Evolutionary conservation across 64 coral and sea anemone species (phyloP).

Genomic region (Pocillopora verrucosa): DNA sequence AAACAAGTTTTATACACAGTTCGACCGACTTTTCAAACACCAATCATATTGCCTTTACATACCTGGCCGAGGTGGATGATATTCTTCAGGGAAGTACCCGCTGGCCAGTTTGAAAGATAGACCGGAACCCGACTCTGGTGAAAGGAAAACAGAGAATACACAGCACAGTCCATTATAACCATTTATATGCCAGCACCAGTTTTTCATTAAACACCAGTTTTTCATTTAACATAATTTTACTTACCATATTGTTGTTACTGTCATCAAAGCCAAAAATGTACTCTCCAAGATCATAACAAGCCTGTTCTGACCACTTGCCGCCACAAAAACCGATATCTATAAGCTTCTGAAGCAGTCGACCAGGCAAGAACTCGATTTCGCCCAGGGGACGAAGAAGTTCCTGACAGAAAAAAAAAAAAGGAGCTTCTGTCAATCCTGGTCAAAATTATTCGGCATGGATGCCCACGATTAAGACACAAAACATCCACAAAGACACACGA

Average conservation of each 20-base stretch:
- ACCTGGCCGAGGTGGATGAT: conserved; percentile 82
- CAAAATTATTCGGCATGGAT: too few species aligned
- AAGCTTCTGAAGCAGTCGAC: conserved; percentile 52
- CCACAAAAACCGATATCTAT: conserved; percentile 75
- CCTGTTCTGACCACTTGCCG: conserved; percentile 49
- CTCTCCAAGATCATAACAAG: conserved; percentile 65
- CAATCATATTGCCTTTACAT: neutral
- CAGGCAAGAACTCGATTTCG: conserved; percentile 62
- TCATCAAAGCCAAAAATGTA: conserved; percentile 80
- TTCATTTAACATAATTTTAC: neutral
- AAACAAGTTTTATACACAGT: too few species aligned
- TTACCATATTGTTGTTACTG: conserved; percentile 67
- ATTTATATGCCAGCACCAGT: neutral
- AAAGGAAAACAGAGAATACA: neutral
- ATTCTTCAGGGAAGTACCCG: conserved; percentile 72
- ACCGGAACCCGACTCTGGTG: conserved; percentile 55
- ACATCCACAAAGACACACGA: too few species aligned
- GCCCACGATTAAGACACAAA: too few species aligned
- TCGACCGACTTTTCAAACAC: too few species aligned
- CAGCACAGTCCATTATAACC: neutral
- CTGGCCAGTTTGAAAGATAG: conserved; percentile 53
- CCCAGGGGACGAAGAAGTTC: conserved; percentile 54
- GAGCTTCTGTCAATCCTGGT: neutral
- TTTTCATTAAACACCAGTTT: too few species aligned
- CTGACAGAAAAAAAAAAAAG: neutral